phyloP scores from a whole-genome alignment of 2,888 invertebrate species.

The Pegoplata infirma region DNA sequence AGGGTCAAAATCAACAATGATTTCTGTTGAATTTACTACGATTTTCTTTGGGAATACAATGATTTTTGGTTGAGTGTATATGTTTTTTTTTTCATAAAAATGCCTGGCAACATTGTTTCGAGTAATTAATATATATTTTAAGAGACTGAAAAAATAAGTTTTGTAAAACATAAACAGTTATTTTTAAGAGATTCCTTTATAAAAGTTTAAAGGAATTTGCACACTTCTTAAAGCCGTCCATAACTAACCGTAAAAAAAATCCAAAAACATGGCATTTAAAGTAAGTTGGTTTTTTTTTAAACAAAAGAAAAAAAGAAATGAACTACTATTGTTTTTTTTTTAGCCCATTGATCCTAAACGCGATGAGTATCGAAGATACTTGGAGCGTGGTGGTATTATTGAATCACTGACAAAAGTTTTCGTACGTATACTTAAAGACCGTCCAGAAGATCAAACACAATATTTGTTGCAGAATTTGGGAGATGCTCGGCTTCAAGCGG shows the following conservation, averaged over 20 bases:
- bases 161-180: no score
- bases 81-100: no score
- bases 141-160: no score
- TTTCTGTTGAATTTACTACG: no score
- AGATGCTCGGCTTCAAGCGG: conserved; percentile 70
- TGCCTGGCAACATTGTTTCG: no score
- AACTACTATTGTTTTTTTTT: conserved; percentile 30
- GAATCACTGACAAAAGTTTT: conserved; percentile 76
- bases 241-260: conserved; percentile 9
- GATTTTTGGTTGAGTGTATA: no score
- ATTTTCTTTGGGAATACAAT: no score
- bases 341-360: conserved; percentile 78
- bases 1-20: no score
- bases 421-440: conserved; percentile 73
- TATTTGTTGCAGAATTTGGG: conserved; percentile 75
- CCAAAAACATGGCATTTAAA: conserved; percentile 69
- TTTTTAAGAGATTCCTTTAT: no score
- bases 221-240: conserved; percentile 22
- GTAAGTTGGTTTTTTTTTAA: conserved; percentile 61
- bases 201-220: no score
- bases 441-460: conserved; percentile 76
- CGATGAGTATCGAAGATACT: conserved; percentile 77
- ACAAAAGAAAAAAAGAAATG: no score
- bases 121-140: no score
- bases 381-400: conserved; percentile 76